These are phyloP conservation scores for Microcaecilia unicolor DNA, from an alignment of 2,797 vertebrate genomes.

Conservation along the genomic window DNA sequence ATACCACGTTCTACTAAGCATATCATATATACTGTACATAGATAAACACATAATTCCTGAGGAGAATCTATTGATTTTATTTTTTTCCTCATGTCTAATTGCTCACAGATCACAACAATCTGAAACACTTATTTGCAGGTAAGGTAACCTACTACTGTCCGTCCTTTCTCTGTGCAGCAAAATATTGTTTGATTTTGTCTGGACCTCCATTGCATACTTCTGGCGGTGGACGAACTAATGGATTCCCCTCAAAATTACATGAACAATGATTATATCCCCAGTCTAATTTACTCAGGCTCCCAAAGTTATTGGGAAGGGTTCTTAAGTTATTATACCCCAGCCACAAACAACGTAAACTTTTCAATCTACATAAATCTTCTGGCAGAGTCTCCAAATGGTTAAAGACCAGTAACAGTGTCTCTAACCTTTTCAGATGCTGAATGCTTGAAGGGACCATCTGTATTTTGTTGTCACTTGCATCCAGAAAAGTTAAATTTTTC, in stretches of 20 bases:
- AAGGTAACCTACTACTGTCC: too few species aligned
- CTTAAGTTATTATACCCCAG: constrained; percentile 24
- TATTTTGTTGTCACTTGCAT: constrained; percentile 36
- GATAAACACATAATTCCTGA: too few species aligned
- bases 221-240: constrained; percentile 21
- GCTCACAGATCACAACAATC: too few species aligned
- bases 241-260: constrained; percentile 36
- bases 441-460: constrained; percentile 12
- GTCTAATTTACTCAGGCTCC: constrained; percentile 26
- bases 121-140: too few species aligned
- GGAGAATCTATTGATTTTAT: too few species aligned
- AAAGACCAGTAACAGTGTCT: constrained; percentile 23
- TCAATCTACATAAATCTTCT: constrained; percentile 17
- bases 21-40: too few species aligned
- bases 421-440: constrained; percentile 24
- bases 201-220: constrained; percentile 34
- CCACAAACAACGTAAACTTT: constrained; percentile 21
- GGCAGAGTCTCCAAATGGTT: constrained; percentile 26
- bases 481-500: constrained; percentile 30
- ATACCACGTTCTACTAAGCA: too few species aligned
- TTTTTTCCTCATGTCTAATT: too few species aligned
- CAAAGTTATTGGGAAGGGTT: constrained; percentile 24
- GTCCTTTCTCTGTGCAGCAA: too few species aligned
- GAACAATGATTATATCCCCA: constrained; percentile 32
- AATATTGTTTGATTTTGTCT: constrained; percentile 31